A percentile compares a stretch with the other conserved stretches of the same genome.
Evolutionary conservation across 2,797 vertebrate species (phyloP).

Genomic region (Gymnothorax javanicus): DNA sequence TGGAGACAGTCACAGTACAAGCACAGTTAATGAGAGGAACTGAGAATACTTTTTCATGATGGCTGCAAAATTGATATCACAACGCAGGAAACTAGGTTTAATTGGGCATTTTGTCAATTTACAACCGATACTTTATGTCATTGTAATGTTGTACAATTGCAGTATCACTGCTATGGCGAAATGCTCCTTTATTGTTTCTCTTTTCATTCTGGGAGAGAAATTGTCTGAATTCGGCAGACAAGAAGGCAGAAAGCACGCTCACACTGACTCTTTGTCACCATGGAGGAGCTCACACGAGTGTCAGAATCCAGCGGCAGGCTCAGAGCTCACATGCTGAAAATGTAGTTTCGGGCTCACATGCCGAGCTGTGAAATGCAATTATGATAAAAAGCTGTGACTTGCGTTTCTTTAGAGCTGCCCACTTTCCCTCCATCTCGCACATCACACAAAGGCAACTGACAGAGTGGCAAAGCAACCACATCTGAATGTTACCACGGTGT

Average conservation of each 20-base stretch:
- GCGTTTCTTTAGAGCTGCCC: background rate
- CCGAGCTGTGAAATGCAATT: background rate
- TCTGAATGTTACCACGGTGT: background rate
- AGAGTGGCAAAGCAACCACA: background rate
- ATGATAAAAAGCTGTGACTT: background rate
- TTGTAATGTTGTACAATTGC: background rate
- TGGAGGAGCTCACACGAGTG: background rate
- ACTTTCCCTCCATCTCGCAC: background rate
- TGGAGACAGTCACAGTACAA: background rate
- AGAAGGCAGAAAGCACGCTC: background rate
- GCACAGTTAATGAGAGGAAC: background rate
- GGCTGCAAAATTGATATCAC: background rate
- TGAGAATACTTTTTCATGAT: background rate
- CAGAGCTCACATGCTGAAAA: background rate
- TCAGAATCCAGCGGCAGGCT: background rate
- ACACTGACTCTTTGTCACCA: background rate
- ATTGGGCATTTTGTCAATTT: background rate
- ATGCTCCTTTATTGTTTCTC: background rate
- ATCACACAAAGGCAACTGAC: background rate
- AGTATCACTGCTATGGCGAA: background rate
- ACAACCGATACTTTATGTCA: background rate
- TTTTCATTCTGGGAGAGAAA: background rate
- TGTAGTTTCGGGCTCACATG: background rate
- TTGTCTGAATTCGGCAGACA: background rate
- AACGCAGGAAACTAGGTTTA: background rate